Evolutionary conservation across 2,888 invertebrate species (phyloP), one percentile per base, ranked within the genome.

Genomic region (Heliconius sara): DNA sequence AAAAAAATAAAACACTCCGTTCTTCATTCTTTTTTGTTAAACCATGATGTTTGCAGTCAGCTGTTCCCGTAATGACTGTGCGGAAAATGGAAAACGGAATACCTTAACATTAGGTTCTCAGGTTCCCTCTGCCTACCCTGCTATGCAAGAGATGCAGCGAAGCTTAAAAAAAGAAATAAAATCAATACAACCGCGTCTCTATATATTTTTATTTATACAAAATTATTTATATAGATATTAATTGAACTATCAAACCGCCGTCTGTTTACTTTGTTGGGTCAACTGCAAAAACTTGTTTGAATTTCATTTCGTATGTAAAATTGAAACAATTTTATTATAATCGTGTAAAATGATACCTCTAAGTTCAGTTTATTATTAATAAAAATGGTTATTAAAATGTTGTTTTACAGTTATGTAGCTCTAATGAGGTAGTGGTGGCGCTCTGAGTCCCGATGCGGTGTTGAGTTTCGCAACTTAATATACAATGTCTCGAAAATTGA

Each of bases 141-240:
- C 63, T 63, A 25, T 25, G 13, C 3, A 25, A 7, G 13, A 12
- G 10, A 25, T 25, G 4, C n/a, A 25, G 63, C 13, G 25, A n/a
- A n/a, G 2, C 25, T 0, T 25, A 13, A 27, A 63, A 63, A 12
- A 25, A n/a, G 25, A 43, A 27, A 63, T 34, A 13, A 43, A 65
- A 25, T 27, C 16, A 39, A 19, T 19, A 65, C 43, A 75, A 87
- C 84, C 82, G 84, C 86, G 82, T 76, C 81, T 86, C 85, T 84
- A 81, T 71, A 16, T 30, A 75, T 67, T 84, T 81, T 83, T 16
- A 75, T 74, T 73, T 74, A 76, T 74, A 80, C 83, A 85, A 86
- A 60, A 87, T 87, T 85, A 86, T 86, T 87, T 82, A 86, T 87
- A 86, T 84, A 43, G 75, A 66, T 66, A 86, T 86, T 86, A 86